A percentile compares a stretch with the other conserved stretches of the same genome.
Conservation (phyloP, 2,888 invertebrate species). For the Sphecodes monilicornis region DNA sequence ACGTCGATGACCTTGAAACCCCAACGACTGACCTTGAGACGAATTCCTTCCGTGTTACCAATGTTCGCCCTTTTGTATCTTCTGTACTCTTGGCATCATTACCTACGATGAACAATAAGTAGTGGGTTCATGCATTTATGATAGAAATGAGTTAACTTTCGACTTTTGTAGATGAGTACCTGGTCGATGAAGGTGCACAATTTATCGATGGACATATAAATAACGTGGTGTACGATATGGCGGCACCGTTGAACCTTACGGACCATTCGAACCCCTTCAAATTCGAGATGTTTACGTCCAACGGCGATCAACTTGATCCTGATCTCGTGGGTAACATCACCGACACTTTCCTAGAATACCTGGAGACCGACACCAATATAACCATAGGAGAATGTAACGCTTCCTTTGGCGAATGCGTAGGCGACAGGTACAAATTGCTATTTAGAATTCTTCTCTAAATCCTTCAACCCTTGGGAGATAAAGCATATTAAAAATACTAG, state of each 20-base stretch:
- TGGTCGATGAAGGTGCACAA: slow-evolving; percentile 76
- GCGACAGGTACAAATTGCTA: not conserved
- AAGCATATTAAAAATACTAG: not conserved
- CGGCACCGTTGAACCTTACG: slow-evolving; percentile 70
- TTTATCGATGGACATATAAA: slow-evolving; percentile 76
- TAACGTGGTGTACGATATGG: slow-evolving; percentile 74
- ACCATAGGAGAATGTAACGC: slow-evolving; percentile 15
- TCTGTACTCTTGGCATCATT: too few relatives aligned
- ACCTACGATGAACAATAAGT: too few relatives aligned
- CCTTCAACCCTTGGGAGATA: not conserved
- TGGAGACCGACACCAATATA: not conserved
- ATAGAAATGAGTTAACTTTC: not conserved
- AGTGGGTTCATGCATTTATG: too few relatives aligned
- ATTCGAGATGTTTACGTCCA: slow-evolving; percentile 13
- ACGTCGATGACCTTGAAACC: too few relatives aligned
- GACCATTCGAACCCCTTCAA: slow-evolving; percentile 45
- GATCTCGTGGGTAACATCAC: slow-evolving; percentile 9
- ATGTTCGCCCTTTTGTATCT: too few relatives aligned
- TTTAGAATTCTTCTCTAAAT: slow-evolving; percentile 56
- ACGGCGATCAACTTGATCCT: slow-evolving; percentile 36
- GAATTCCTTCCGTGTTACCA: too few relatives aligned
- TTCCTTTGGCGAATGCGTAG: slow-evolving; percentile 77
- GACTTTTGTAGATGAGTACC: slow-evolving; percentile 63
- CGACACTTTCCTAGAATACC: not conserved
- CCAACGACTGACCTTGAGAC: too few relatives aligned